Conservation (phyloP, 2,113 vertebrate genomes). For the Athene noctua region DNA sequence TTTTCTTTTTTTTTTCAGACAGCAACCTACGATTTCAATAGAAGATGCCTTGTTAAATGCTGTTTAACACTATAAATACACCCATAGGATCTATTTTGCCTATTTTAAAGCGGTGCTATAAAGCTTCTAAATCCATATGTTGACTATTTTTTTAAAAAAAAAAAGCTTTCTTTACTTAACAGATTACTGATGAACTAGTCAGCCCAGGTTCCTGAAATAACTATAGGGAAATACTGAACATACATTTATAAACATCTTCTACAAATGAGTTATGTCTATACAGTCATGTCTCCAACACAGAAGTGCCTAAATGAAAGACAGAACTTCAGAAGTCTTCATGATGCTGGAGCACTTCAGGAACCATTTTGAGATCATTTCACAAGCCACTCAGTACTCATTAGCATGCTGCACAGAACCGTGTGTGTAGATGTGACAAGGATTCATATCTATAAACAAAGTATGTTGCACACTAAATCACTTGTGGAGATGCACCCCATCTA, state of each 20-base stretch:
- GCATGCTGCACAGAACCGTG: fast-evolving
- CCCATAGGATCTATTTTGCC: not conserved
- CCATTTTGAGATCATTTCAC: not conserved
- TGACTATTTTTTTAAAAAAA: not conserved
- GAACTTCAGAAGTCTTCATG: not conserved
- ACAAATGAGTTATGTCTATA: not conserved
- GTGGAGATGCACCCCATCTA: not conserved
- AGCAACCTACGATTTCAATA: not conserved
- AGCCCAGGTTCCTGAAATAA: not conserved
- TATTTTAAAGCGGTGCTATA: not conserved
- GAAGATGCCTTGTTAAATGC: constrained; percentile 13
- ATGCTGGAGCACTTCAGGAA: not conserved
- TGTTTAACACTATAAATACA: not conserved
- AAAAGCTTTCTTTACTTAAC: not conserved
- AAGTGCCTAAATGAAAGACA: not conserved
- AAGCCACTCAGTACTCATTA: not conserved
- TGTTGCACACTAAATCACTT: not conserved
- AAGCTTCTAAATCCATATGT: not conserved
- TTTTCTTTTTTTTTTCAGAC: not conserved
- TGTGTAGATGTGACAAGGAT: not conserved
- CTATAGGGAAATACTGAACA: not conserved
- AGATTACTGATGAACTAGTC: not conserved
- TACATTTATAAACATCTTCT: not conserved
- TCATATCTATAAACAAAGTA: not conserved
- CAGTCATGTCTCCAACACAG: not conserved